A percentile compares a stretch with the other conserved stretches of the same genome.
Conservation (phyloP, 2,113 vertebrate genomes). For the Pyxicephalus adspersus region DNA sequence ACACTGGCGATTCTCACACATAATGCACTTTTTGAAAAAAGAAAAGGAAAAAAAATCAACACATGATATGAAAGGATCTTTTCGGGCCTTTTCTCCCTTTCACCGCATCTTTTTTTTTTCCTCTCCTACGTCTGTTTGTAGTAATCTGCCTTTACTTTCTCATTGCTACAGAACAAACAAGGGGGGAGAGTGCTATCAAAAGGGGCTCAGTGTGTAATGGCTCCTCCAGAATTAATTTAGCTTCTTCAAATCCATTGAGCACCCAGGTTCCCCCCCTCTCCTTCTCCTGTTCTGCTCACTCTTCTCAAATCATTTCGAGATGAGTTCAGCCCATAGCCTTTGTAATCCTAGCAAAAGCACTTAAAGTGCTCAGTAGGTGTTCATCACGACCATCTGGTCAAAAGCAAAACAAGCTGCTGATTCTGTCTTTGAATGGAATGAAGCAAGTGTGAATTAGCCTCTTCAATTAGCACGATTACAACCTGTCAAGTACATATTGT, state of each 20-base stretch:
- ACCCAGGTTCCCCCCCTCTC: conserved; percentile 61
- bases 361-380: conserved; percentile 99
- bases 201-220: conserved; percentile 85
- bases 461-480: conserved; percentile 99
- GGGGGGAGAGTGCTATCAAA: conserved; percentile 85
- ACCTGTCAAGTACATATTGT: conserved; percentile 90
- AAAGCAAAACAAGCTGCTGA: conserved; percentile 89
- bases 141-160: conserved; percentile 89
- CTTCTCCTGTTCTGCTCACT: conserved; percentile 47
- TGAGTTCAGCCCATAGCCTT: conserved; percentile 89
- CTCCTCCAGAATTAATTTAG: conserved; percentile 87
- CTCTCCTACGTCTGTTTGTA: conserved; percentile 81
- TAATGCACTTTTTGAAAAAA: conserved; percentile 77
- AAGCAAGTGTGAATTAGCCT: conserved; percentile 95
- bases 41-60: conserved; percentile 83
- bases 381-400: conserved; percentile 99
- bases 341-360: conserved; percentile 99
- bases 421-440: conserved; percentile 84
- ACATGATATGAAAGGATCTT: conserved; percentile 84
- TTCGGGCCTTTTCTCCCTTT: conserved; percentile 85
- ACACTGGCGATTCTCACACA: conserved; percentile 83
- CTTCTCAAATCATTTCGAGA: conserved; percentile 87
- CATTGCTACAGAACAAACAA: conserved; percentile 88
- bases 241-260: conserved; percentile 86
- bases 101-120: conserved; percentile 69